Conservation (phyloP, 2,797 vertebrate species). For the Rhinoraja longicauda region DNA sequence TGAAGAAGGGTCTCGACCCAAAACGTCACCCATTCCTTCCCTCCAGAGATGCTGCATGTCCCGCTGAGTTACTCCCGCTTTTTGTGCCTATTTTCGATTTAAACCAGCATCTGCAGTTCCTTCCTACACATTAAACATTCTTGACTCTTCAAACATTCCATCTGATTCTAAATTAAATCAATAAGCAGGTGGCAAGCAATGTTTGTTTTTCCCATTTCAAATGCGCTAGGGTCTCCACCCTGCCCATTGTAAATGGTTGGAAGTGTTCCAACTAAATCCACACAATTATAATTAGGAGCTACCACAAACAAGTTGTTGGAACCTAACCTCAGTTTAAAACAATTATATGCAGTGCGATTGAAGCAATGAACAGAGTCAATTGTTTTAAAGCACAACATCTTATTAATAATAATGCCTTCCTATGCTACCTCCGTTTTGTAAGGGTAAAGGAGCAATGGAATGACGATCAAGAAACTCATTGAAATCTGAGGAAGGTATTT, state of each 20-base stretch:
- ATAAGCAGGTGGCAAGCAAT: background rate
- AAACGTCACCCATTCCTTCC: too few relatives aligned
- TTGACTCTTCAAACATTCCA: background rate
- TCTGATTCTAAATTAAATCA: background rate
- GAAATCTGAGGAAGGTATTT: too few relatives aligned
- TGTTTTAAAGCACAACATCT: background rate
- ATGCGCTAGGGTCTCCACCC: background rate
- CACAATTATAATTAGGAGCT: background rate
- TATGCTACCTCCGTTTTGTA: too few relatives aligned
- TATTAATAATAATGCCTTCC: background rate
- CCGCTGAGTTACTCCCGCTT: too few relatives aligned
- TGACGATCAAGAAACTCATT: background rate
- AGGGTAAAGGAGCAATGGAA: background rate
- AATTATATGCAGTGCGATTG: background rate
- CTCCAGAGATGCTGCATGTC: too few relatives aligned
- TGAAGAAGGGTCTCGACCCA: too few relatives aligned
- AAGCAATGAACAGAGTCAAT: background rate
- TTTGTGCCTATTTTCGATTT: too few relatives aligned
- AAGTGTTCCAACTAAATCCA: background rate
- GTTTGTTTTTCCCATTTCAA: background rate
- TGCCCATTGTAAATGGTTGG: background rate
- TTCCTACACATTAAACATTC: too few relatives aligned
- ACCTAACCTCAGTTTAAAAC: background rate
- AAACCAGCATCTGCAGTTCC: too few relatives aligned
- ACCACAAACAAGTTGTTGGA: background rate